Evolutionary conservation across 2,888 invertebrate genomes (phyloP).

Genomic region (Orchesellides sinensis): DNA sequence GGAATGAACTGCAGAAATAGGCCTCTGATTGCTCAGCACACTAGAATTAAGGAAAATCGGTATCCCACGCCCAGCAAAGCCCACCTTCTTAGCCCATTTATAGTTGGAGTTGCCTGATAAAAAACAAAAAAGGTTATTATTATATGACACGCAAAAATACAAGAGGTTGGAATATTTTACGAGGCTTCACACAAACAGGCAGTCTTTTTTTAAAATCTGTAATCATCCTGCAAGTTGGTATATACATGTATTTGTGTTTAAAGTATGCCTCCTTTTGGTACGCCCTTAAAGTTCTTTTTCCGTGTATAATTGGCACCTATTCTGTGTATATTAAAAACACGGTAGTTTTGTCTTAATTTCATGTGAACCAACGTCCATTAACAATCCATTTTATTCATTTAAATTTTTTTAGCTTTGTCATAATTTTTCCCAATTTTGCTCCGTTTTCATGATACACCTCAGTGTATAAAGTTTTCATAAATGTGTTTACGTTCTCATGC

Average conservation of each 20-base stretch:
- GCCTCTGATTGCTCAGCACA: constrained; percentile 44
- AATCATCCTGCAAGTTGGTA: not conserved
- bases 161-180: constrained; percentile 6
- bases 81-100: constrained; percentile 46
- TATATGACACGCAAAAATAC: constrained; percentile 50
- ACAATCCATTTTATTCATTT: not conserved
- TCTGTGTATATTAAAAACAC: not conserved
- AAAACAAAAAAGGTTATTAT: constrained; percentile 56
- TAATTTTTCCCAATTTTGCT: not conserved
- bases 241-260: constrained; percentile 7
- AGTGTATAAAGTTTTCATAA: too few relatives aligned
- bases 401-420: not conserved
- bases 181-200: constrained; percentile 8
- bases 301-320: constrained; percentile 45
- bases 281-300: constrained; percentile 45
- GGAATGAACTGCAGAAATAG: constrained; percentile 40
- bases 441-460: too few relatives aligned
- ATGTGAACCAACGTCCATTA: not conserved
- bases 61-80: constrained; percentile 38
- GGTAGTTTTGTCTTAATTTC: not conserved
- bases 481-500: too few relatives aligned
- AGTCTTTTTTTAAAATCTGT: constrained; percentile 13
- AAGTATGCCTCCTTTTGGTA: constrained; percentile 18
- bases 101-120: constrained; percentile 25
- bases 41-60: constrained; percentile 38